Base-by-base conservation (phyloP, 2,888 invertebrate genomes). In the Cephus pygmeus region DNA sequence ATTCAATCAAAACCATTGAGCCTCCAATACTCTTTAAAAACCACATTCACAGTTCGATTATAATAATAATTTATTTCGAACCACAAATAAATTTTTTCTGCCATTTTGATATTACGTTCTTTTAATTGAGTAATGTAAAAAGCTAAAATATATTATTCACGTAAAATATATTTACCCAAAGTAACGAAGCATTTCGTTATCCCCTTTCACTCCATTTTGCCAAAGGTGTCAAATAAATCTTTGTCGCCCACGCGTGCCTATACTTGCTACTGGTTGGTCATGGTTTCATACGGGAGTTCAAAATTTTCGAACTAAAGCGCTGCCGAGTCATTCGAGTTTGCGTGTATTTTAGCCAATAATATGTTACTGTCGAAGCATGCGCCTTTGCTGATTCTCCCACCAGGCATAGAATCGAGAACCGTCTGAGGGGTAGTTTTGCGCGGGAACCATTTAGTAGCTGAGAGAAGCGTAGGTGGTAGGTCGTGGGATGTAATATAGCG, bases 391-490 rank as follows among this genome's bases (percentile, higher is more conserved):
- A 71, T 35, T 30, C 56, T 23, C 56, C 56, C 23, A 56, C 56
- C 56, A 56, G 9, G 1, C 56, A 23, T 23, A 2, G 56, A 56
- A 56, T 56, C 56, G 56, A 71, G 71, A 71, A 71, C 56, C 34
- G 30, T 56, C n/a, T 30, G 34, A 73, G 73, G 76, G 76, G 73
- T 77, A 40, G 30, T 23, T 73, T 73, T 77, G 56, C 40, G 56
- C 23, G 33, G 71, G 33, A 73, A 77, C 68, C 30, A 34, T 69
- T 34, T 34, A 40, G 76, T 73, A 34, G 33, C 73, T 71, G 15
- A 9, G 68, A 33, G 68, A 73, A 12, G n/a, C 56, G 73, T 36
- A n/a, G 34, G 56, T 77, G 73, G 71, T 34, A 31, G 71, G 71
- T 31, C 33, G 71, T 33, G 33, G 71, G 23, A 56, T 56, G 71